Evolutionary conservation across 1,140 invertebrate genomes (phyloP), one percentile per base, ranked within the genome.

Genomic region (Aphis gossypii): DNA sequence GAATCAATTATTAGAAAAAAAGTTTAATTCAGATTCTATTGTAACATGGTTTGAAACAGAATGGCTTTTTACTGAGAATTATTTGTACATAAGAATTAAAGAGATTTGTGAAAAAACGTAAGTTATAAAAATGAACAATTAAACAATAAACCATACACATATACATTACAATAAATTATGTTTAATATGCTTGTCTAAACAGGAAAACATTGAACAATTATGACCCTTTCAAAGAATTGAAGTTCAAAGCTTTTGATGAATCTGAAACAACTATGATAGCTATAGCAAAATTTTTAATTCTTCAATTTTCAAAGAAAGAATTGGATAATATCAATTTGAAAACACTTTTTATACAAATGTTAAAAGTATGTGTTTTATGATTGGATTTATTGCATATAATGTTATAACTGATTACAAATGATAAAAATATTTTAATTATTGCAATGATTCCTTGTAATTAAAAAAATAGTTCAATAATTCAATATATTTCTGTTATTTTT

Each of bases 51-150:
- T 92, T 84, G 91, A 84, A 0, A 51, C 91, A 38, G 91, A 92
- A 84, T 92, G 91, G 91, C 91, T 92, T 51, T 84, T 92, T 30
- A 92, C 91, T 84, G 91, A 92, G 84, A 92, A 92, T 84, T 92
- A 92, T 83, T 38, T 92, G 35, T 92, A 92, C 11, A 92, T 92
- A 38, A 46, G 91, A 84, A 84, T 92, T 14, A 92, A 92, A 48
- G 91, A 92, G 25, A 83, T 84, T 1, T 92, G 41, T 54, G 91
- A 83, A 51, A 92, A 92, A 92, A 92, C 82, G 91, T 92, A 41
- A 54, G 0, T 54, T 76, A 76, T 18, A 84, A 18, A 54, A 25
- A 23, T 92, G 20, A 84, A 84, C 8, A 0, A 41, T 35, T 41
- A 41, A 41, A 41, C 38, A 41, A 41, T 41, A 41, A 41, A 41